A percentile compares a stretch with the other conserved stretches of the same genome.
phyloP scores from a whole-genome alignment of 30 jellyfish, hydroid and myxozoan genomes.

The Chrysaora quinquecirrha region DNA sequence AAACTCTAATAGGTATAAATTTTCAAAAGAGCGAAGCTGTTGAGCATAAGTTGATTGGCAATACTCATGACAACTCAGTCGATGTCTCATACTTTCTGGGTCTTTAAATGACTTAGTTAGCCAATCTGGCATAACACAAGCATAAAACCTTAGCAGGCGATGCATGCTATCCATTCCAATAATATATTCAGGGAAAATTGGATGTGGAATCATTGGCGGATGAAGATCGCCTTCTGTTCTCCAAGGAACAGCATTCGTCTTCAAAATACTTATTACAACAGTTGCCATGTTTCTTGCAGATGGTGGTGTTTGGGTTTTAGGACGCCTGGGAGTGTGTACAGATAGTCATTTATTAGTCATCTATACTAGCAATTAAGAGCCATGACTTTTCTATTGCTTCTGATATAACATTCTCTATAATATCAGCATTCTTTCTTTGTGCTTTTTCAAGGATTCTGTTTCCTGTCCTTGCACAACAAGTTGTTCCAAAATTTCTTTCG shows the following conservation, averaged over 20 bases:
- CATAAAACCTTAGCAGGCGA: neutral
- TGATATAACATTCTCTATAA: neutral
- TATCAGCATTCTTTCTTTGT: neutral
- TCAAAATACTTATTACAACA: neutral
- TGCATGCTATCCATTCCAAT: neutral
- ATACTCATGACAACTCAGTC: constrained; percentile 1
- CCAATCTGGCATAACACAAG: constrained; percentile 13
- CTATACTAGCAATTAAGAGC: neutral
- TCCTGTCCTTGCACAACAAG: neutral
- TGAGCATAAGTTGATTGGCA: neutral
- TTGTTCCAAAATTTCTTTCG: neutral
- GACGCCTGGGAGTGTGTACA: neutral
- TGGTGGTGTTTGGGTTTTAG: neutral
- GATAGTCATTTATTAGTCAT: neutral
- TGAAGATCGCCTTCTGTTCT: neutral
- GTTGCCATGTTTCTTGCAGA: neutral
- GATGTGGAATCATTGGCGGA: neutral
- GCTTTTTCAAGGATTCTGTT: neutral
- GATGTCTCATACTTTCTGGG: neutral
- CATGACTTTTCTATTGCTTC: neutral
- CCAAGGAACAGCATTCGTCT: neutral
- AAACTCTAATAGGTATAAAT: constrained; percentile 5
- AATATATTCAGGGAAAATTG: neutral
- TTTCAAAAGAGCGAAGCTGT: neutral
- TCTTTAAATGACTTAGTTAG: neutral